Conservation (phyloP, 2,113 vertebrate genomes). For the Pygathrix nemaeus region DNA sequence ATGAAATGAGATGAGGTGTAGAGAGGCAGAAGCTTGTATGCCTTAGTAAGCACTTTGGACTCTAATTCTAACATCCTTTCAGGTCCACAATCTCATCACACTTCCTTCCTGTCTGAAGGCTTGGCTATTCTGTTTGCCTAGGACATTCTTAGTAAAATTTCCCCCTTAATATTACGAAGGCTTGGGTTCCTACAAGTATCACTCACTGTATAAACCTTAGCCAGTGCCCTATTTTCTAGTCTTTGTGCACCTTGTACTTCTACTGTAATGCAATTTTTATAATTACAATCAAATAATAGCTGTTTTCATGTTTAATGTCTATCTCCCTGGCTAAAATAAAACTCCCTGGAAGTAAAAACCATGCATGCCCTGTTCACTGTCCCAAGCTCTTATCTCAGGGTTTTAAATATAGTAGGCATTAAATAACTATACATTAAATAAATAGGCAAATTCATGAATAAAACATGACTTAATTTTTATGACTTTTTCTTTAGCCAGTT, state of each 20-base stretch:
- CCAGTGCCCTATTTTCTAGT: background rate
- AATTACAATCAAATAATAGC: background rate
- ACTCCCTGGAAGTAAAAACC: background rate
- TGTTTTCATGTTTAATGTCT: background rate
- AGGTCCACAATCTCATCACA: background rate
- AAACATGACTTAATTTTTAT: background rate
- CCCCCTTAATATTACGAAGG: background rate
- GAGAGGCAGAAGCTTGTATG: background rate
- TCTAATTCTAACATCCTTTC: background rate
- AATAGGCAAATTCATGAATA: background rate
- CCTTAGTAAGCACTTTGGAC: background rate
- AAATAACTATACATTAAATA: background rate
- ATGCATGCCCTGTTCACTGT: background rate
- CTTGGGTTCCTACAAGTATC: background rate
- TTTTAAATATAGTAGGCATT: background rate
- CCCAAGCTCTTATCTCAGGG: background rate
- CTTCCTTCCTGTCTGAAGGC: background rate
- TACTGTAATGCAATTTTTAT: background rate
- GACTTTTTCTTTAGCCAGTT: background rate
- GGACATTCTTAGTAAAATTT: background rate
- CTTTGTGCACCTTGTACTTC: background rate
- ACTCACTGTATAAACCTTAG: background rate
- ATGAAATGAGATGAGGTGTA: background rate
- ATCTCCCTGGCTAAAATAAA: slow-evolving; percentile 13
- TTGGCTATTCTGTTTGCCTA: background rate